Base-by-base conservation (phyloP, 2,113 vertebrate genomes). In the Semicossyphus pulcher region DNA sequence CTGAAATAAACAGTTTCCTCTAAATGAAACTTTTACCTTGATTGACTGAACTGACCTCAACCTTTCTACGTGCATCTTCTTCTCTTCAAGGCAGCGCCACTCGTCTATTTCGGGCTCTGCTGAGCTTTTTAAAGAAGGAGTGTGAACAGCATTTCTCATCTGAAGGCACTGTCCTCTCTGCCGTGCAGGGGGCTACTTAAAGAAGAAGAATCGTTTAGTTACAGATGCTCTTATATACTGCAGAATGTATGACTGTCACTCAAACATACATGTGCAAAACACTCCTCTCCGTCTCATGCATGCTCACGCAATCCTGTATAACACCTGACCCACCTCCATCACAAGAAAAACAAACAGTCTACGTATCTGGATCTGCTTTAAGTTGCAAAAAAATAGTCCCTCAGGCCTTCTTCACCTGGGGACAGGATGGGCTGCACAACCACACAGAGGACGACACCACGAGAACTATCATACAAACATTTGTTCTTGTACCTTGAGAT, bases 91-190 rank as follows among this genome's bases (percentile, higher is more conserved):
- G 61, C 52, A 51, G 79, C 7, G 23, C 71, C 61, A 9, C 63
- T 58, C 8, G 16, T 70, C 76, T 86, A 82, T 82, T 82, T 78
- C 63, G 42, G 78, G 77, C 64, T 72, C 41, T 37, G 58, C 58
- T 49, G 70, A 78, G 76, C 59, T 64, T 85, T 76, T 72, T 83
- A 65, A 80, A 77, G 73, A 10, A 56, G 66, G 37, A 49, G 68
- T 26, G 53, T 80, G 77, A 65, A 63, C 59, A 71, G 80, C 64
- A 44, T 41, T 56, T 80, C 63, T 83, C 29, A 77, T 70, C 72
- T 85, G 73, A 86, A 88, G 76, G 84, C 75, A 78, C 75, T 56
- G 74, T 76, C 67, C 66, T 81, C 63, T 79, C 54, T 59, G 81
- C 74, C 81, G 73, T 9, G 57, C 18, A 2, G 16, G 39, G 60